Percentiles rank a stretch among this genome's conserved stretches.
Conservation (phyloP, 2,888 invertebrate species). For the Andrena hattorfiana region DNA sequence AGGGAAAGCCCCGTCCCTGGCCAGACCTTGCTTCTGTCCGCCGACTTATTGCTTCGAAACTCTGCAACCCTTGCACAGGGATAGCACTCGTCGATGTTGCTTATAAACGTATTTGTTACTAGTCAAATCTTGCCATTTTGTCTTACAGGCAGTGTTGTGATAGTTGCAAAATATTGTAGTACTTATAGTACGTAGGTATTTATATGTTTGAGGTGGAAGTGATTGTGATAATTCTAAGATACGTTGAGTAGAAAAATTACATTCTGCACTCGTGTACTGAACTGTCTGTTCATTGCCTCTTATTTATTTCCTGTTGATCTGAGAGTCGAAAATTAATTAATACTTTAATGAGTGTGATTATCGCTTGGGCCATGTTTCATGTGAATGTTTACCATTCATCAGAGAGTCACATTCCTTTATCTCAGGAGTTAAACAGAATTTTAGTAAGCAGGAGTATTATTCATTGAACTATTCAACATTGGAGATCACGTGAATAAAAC, state of each 20-base stretch:
- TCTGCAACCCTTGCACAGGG: not conserved
- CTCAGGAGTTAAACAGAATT: not conserved
- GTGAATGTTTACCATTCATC: not conserved
- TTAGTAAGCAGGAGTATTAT: not conserved
- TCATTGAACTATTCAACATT: not conserved
- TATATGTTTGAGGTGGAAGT: not conserved
- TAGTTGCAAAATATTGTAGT: too few species aligned
- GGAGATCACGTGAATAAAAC: not conserved
- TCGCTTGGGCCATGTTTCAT: conserved; percentile 15
- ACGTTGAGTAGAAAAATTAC: not conserved
- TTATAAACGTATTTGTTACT: not conserved
- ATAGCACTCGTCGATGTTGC: not conserved
- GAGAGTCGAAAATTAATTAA: conserved; percentile 11
- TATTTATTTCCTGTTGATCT: not conserved
- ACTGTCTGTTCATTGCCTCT: not conserved
- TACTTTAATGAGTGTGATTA: conserved; percentile 8
- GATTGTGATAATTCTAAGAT: too few species aligned
- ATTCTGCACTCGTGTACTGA: not conserved
- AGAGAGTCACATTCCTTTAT: not conserved
- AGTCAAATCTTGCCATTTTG: too few species aligned
- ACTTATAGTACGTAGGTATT: too few species aligned
- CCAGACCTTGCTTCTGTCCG: not conserved
- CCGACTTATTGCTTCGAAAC: conserved; percentile 15
- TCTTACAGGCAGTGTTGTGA: too few species aligned
- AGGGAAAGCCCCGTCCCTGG: not conserved